Conservation (phyloP, 2,113 vertebrate species). For the Motacilla tschutschensis region DNA sequence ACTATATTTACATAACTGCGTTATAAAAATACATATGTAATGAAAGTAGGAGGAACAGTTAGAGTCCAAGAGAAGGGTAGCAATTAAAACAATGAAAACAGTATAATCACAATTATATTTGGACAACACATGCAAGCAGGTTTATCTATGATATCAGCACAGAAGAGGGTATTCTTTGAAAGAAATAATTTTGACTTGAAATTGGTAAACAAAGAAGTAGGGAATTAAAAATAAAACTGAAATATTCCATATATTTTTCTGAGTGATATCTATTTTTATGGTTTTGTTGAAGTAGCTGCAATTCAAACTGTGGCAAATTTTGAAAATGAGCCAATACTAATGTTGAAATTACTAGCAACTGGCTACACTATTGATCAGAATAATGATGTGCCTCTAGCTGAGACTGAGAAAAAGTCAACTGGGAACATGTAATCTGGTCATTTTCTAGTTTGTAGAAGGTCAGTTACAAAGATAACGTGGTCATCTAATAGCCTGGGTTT, state of each 20-base stretch:
- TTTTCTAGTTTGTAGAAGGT: conserved; percentile 3
- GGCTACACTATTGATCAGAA: conserved; percentile 11
- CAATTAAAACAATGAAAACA: not conserved
- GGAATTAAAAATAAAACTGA: not conserved
- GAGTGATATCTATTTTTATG: not conserved
- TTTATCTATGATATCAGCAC: not conserved
- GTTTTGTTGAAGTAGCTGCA: not conserved
- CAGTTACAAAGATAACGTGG: not conserved
- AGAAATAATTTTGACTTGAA: not conserved
- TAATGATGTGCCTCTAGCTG: not conserved
- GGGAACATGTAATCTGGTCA: not conserved
- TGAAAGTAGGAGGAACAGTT: not conserved
- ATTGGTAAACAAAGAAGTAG: not conserved
- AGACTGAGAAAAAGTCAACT: conserved; percentile 1
- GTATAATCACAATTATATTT: not conserved
- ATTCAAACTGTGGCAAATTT: not conserved
- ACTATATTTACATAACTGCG: not conserved
- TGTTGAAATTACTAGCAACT: not conserved
- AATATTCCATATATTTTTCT: not conserved
- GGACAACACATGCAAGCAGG: not conserved
- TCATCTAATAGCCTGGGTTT: not conserved
- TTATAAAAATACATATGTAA: not conserved
- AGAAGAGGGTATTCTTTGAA: not conserved
- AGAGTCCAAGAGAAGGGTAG: not conserved
- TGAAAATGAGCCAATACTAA: not conserved